These are phyloP conservation scores for Lophius piscatorius DNA, from an alignment of 2,113 vertebrate species.

Conservation along the genomic window DNA sequence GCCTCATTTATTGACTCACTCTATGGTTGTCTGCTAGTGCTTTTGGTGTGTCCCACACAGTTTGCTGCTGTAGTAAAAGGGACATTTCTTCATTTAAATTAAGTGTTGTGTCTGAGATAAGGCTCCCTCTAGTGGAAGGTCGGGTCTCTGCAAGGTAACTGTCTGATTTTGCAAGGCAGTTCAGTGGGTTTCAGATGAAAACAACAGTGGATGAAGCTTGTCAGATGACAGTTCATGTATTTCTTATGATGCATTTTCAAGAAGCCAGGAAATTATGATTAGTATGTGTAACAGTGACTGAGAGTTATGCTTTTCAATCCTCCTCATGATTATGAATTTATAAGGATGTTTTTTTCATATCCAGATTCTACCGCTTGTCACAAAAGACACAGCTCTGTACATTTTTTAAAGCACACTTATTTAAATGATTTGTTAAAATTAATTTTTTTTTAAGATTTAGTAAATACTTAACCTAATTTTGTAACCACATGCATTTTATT, in stretches of 20 bases:
- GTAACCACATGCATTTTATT: too few relatives aligned
- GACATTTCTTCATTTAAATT: conserved; percentile 41
- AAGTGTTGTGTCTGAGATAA: conserved; percentile 3
- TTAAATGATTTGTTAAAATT: neutral
- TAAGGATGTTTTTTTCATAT: neutral
- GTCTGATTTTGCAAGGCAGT: neutral
- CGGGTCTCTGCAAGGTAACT: neutral
- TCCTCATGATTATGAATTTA: neutral
- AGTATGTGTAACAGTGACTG: neutral
- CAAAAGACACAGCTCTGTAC: neutral
- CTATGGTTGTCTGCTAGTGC: conserved; percentile 14
- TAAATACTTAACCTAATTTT: too few relatives aligned
- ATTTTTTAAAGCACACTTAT: neutral
- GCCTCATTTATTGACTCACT: conserved; percentile 38
- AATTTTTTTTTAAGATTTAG: too few relatives aligned
- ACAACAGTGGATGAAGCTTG: neutral
- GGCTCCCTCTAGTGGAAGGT: conserved; percentile 65
- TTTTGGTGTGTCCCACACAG: conserved; percentile 12
- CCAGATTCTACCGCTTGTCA: neutral
- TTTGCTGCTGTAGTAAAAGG: conserved; percentile 25
- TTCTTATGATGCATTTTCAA: conserved; percentile 7
- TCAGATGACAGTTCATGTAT: neutral
- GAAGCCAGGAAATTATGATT: neutral
- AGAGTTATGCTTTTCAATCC: neutral
- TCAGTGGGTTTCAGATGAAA: neutral